Evolutionary conservation across 2,888 invertebrate species (phyloP), one percentile per base, ranked within the genome.

Genomic region (Metellina segmentata): DNA sequence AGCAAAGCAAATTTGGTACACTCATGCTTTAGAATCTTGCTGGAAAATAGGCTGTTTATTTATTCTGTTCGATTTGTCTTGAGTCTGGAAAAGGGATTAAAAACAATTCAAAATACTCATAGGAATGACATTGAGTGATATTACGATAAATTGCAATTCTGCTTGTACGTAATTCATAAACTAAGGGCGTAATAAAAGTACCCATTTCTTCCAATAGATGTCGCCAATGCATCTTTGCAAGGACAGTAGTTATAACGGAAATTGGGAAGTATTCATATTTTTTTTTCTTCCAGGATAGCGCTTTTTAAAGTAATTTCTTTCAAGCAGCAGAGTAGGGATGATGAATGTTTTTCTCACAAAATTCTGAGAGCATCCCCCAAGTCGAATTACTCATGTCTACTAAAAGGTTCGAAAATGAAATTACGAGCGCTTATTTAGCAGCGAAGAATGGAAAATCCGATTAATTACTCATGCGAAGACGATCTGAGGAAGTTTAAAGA

Each of bases 381-480:
- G 61, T 79, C 61, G 53, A 79, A 79, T 79, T 79, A 79, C 79
- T 79, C 79, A 34, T 20, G 79, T 48, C 61, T 79, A 69, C 79
- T 61, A 79, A 79, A 34, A 79, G 79, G 61, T 19, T 69, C 61
- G 53, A 13, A 79, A 79, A 79, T 79, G 11, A 61, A 61, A 79
- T 79, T 79, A 79, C 20, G 11, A n/a, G 34, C 9, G 79, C 79
- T 11, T 79, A 69, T 69, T 79, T 61, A 61, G 61, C 61, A 16
- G 77, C 19, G 34, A 11, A 16, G 53, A 61, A 49, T 16, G 61
- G 79, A 48, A 34, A 79, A 79, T 79, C 61, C 79, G 79, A 79
- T 79, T 79, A 79, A 79, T 79, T 79, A 79, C 79, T 79, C 61
- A 79, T 79, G 79, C 69, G 13, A 34, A 79, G 20, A 79, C 16